Evolutionary conservation across 1,140 invertebrate species (phyloP), one percentile per base, ranked within the genome.

Genomic region (Nebria ingens): DNA sequence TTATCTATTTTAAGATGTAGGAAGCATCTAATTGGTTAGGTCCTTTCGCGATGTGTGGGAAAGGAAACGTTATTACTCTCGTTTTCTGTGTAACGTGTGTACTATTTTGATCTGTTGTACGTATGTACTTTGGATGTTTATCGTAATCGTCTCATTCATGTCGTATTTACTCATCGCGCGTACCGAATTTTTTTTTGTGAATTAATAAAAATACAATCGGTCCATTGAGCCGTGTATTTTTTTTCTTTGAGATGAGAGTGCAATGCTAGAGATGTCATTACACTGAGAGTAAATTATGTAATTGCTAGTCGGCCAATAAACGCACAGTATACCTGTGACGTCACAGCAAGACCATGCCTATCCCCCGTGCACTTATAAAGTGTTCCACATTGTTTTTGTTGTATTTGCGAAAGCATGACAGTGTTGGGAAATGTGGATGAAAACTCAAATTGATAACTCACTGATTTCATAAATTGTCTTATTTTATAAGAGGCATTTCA

Each of bases 221-320:
- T 45, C 17, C 40, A 45, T 45, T 52, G 51, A 52, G 51, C n/a
- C 11, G n/a, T n/a, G n/a, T n/a, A n/a, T n/a, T n/a, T n/a, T n/a
- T n/a, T n/a, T n/a, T n/a, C n/a, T n/a, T n/a, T n/a, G 19, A 25
- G 21, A 52, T 52, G 21, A 52, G 21, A 45, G 21, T 51, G 56
- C 54, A 56, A 45, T 59, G 53, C 60, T 54, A 55, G 56, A 59
- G 65, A 67, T 68, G 65, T 66, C 65, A 67, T 67, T 63, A 65
- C 63, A 62, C 64, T 62, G 58, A 62, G 62, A 61, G 60, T 66
- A 65, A 69, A 69, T 68, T 70, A 71, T 66, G 66, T 70, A 70
- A 70, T 67, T 66, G 66, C 60, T 52, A 56, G 56, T 56, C 62
- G 65, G 65, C 67, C 67, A 69, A 69, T 69, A 65, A 68, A 67